phyloP scores from a whole-genome alignment of 2,888 invertebrate genomes.

The Nemurella pictetii region DNA sequence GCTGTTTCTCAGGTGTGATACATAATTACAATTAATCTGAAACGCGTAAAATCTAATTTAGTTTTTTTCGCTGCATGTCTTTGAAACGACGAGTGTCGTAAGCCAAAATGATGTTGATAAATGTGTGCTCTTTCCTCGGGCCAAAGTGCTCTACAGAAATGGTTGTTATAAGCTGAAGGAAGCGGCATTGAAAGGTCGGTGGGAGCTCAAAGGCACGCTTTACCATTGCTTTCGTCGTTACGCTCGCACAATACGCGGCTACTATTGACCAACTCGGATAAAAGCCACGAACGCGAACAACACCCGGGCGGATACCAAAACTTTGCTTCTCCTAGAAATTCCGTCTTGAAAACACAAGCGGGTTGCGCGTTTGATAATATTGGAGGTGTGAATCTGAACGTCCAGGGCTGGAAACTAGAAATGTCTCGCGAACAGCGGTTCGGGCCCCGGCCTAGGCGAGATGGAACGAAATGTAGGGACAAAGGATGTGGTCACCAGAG shows the following conservation, averaged over 20 bases:
- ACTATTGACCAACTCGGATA: not conserved
- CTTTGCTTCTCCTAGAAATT: not conserved
- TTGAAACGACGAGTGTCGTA: not conserved
- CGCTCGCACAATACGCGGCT: not conserved
- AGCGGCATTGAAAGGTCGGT: not conserved
- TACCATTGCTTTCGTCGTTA: no score
- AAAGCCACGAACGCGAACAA: not conserved
- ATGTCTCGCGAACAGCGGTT: not conserved
- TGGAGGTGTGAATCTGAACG: not conserved
- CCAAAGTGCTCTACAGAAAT: not conserved
- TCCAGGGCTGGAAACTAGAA: not conserved
- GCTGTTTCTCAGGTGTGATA: not conserved
- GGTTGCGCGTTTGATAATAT: constrained; percentile 6
- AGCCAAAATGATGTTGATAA: not conserved
- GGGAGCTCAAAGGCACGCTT: no score
- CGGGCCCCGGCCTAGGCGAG: not conserved
- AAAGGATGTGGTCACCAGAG: constrained; percentile 18
- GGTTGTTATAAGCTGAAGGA: not conserved
- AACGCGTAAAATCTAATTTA: not conserved
- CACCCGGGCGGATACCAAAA: not conserved
- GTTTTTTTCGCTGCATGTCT: not conserved
- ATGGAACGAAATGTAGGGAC: not conserved
- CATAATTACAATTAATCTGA: not conserved
- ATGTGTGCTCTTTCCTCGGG: not conserved
- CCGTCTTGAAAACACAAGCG: not conserved